A percentile compares a stretch with the other conserved stretches of the same genome.
Conservation (phyloP, 2,113 vertebrate genomes). For the Zosterops hypoxanthus region DNA sequence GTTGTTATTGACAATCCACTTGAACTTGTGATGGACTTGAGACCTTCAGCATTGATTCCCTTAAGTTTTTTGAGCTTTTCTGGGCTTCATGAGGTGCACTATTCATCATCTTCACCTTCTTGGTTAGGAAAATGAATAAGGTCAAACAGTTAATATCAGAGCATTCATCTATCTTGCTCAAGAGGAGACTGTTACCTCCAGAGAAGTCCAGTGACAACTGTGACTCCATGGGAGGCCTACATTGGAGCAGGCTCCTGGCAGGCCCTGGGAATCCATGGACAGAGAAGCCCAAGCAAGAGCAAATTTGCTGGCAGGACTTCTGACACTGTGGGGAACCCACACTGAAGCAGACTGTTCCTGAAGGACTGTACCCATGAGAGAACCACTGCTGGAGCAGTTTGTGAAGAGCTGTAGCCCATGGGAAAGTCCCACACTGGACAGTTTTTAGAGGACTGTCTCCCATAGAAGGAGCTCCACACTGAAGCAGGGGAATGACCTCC, state of each 20-base stretch:
- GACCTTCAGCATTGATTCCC: not conserved
- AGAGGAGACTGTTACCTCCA: fast-evolving
- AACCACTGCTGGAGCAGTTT: not conserved
- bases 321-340: not conserved
- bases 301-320: not conserved
- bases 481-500: not conserved
- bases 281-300: not conserved
- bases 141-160: not conserved
- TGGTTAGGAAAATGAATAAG: not conserved
- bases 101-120: not conserved
- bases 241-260: not conserved
- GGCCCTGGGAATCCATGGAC: not conserved
- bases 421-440: not conserved
- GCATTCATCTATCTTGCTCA: fast-evolving
- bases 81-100: not conserved
- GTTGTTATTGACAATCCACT: not conserved
- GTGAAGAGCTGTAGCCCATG: fast-evolving
- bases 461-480: not conserved
- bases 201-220: not conserved
- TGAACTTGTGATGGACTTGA: not conserved
- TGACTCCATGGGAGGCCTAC: not conserved
- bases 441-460: not conserved
- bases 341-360: not conserved
- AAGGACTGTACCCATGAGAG: not conserved
- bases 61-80: not conserved